Conservation (phyloP, 2,113 vertebrate genomes). For the Elachura formosa region DNA sequence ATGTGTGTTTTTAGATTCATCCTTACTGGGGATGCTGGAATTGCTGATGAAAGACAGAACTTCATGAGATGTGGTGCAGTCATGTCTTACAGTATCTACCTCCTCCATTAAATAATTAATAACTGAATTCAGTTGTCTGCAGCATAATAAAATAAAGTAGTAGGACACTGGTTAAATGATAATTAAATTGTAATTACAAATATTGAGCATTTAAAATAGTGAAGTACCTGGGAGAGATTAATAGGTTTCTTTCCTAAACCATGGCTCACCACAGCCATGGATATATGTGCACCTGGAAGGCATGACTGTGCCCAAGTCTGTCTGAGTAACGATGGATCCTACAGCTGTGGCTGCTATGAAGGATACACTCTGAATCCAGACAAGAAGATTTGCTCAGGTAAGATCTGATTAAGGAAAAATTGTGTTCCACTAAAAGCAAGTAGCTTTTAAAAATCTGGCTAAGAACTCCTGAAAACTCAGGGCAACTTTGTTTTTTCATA, state of each 20-base stretch:
- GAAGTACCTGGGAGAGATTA: background rate
- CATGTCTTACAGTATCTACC: background rate
- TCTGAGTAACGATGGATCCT: constrained; percentile 74
- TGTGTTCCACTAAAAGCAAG: background rate
- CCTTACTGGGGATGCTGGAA: background rate
- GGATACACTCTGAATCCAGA: constrained; percentile 84
- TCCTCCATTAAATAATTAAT: background rate
- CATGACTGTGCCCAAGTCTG: constrained; percentile 87
- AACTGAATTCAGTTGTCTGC: background rate
- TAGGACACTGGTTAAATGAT: background rate
- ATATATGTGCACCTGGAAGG: constrained; percentile 77
- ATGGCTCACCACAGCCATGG: background rate
- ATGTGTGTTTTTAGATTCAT: background rate
- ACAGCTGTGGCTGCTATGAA: constrained; percentile 80
- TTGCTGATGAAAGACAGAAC: background rate
- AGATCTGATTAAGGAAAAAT: background rate
- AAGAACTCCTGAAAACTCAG: background rate
- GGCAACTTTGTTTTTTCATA: background rate
- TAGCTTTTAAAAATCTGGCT: background rate
- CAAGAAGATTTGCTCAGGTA: constrained; percentile 80
- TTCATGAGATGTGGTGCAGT: background rate
- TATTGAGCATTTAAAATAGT: background rate
- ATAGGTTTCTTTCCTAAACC: background rate
- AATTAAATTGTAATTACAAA: background rate
- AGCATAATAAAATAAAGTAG: background rate